Evolutionary conservation across 2,888 invertebrate species (phyloP).

Genomic region (Gasteruption jaculator): DNA sequence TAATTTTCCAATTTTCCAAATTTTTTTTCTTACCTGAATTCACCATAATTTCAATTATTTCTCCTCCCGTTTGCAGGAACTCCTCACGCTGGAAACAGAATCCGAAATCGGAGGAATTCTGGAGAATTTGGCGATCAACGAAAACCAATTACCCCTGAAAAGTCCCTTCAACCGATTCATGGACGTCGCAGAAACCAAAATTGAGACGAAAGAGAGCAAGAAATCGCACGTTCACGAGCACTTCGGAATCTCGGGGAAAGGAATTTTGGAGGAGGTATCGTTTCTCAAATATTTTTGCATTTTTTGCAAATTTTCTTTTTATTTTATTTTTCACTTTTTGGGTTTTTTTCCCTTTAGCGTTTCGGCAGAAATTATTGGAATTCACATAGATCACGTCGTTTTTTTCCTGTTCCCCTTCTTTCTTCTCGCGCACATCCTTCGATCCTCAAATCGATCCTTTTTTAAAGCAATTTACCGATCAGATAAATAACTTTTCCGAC

Average conservation of each 20-base stretch:
- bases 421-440: too few species aligned
- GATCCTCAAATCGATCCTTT: too few species aligned
- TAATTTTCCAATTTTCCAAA: conserved; percentile 4
- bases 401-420: too few species aligned
- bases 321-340: too few species aligned
- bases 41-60: not conserved
- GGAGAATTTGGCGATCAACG: conserved; percentile 45
- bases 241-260: conserved; percentile 48
- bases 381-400: too few species aligned
- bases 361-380: conserved; percentile 5
- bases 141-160: conserved; percentile 39
- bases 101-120: conserved; percentile 46
- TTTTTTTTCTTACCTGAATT: too few species aligned
- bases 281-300: conserved; percentile 1
- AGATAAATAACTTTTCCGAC: too few species aligned
- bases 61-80: conserved; percentile 46
- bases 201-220: conserved; percentile 32
- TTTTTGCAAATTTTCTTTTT: conserved; percentile 15
- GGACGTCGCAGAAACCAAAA: conserved; percentile 45
- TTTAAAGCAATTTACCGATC: too few species aligned
- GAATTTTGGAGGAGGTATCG: conserved; percentile 54
- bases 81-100: conserved; percentile 52
- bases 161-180: conserved; percentile 54
- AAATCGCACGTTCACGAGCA: conserved; percentile 41
- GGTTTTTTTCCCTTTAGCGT: too few species aligned